Evolutionary conservation across 2,888 invertebrate genomes (phyloP).

Genomic region (Thecophora atra): DNA sequence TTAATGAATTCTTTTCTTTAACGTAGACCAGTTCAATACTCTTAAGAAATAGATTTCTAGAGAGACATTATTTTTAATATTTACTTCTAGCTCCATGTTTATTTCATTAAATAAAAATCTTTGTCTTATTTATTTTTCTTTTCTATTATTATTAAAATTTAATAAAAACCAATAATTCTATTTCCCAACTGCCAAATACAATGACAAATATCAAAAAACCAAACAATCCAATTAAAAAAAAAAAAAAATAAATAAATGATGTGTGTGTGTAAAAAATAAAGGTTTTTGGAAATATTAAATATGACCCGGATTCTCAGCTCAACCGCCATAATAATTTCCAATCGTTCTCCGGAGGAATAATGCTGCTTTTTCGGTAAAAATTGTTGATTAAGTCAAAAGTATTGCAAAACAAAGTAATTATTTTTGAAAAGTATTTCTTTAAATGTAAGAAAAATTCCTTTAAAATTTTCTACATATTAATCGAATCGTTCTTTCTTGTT

Average conservation of each 20-base stretch:
- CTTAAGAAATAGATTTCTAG: not conserved
- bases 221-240: constrained; percentile 41
- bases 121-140: constrained; percentile 16
- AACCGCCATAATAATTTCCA: constrained; percentile 97
- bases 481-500: constrained; percentile 4
- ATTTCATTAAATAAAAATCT: constrained; percentile 1
- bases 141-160: constrained; percentile 6
- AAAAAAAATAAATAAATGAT: constrained; percentile 45
- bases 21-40: not conserved
- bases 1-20: no score
- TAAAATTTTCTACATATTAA: constrained; percentile 15
- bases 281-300: constrained; percentile 93
- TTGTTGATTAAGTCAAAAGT: constrained; percentile 55
- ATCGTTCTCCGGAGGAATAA: constrained; percentile 89
- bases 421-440: constrained; percentile 49
- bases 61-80: not conserved
- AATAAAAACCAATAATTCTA: constrained; percentile 13
- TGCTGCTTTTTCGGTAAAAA: constrained; percentile 91
- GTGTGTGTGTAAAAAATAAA: constrained; percentile 64
- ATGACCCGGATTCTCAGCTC: constrained; percentile 85
- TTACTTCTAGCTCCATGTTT: constrained; percentile 10
- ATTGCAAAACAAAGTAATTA: constrained; percentile 58
- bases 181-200: constrained; percentile 17
- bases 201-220: constrained; percentile 44
- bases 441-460: constrained; percentile 26